phyloP scores from a whole-genome alignment of 2,797 vertebrate species.

The Rhyacichthys aspro region DNA sequence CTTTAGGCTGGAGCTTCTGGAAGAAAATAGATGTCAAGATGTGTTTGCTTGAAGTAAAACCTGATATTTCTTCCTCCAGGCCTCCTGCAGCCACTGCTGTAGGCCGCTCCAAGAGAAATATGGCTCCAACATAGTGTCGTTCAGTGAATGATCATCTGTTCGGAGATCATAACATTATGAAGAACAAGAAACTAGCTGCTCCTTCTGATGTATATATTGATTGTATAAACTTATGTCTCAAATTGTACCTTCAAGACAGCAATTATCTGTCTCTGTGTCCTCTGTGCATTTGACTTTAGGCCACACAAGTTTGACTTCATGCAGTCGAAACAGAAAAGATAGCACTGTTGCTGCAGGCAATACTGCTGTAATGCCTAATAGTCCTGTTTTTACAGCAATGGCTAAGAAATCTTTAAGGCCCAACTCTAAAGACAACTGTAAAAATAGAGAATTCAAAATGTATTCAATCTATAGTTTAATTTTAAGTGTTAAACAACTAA shows the following conservation, averaged over 20 bases:
- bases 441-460: constrained; percentile 3
- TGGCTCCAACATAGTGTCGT: constrained; percentile 25
- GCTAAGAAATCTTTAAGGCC: constrained; percentile 61
- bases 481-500: constrained; percentile 38
- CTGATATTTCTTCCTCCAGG: constrained; percentile 62
- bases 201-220: too few relatives aligned
- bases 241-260: constrained; percentile 58
- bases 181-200: too few relatives aligned
- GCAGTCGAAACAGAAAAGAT: constrained; percentile 80
- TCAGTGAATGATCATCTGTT: constrained; percentile 36
- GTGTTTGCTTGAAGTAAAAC: constrained; percentile 43
- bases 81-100: constrained; percentile 47
- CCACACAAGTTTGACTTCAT: constrained; percentile 50
- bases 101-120: constrained; percentile 45
- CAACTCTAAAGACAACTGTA: constrained; percentile 65
- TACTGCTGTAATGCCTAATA: constrained; percentile 68
- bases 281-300: background rate
- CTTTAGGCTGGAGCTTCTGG: background rate
- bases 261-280: constrained; percentile 3
- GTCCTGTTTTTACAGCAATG: constrained; percentile 65
- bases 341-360: constrained; percentile 75
- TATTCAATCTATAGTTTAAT: background rate
- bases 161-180: constrained; percentile 4
- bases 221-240: too few relatives aligned
- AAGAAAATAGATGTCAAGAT: background rate